Evolutionary conservation across 1,140 invertebrate genomes (phyloP).

Genomic region (Micrasema minimum): DNA sequence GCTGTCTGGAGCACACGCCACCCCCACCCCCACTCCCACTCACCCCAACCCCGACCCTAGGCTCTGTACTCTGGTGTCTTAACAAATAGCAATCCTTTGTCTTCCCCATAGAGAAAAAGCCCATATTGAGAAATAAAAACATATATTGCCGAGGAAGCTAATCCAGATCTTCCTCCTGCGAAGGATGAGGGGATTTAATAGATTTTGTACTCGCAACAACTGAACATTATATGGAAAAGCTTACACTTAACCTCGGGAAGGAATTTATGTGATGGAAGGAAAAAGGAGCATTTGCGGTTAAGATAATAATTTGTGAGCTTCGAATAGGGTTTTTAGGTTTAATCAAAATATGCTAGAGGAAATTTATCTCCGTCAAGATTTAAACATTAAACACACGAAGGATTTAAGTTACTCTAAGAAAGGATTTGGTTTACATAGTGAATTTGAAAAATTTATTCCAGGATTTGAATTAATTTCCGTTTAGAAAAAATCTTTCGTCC

Average conservation of each 20-base stretch:
- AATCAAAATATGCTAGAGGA: not conserved
- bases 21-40: not conserved
- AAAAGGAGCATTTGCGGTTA: constrained; percentile 15
- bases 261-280: constrained; percentile 14
- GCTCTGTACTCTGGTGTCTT: constrained; percentile 6
- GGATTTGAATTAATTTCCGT: no score
- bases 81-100: constrained; percentile 44
- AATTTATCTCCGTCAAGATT: not conserved
- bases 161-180: constrained; percentile 13
- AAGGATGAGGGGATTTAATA: constrained; percentile 7
- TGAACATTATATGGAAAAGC: constrained; percentile 1
- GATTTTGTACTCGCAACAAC: constrained; percentile 14
- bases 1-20: constrained; percentile 44
- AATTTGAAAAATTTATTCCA: no score
- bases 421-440: no score
- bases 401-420: no score
- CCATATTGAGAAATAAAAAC: constrained; percentile 28
- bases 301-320: constrained; percentile 16
- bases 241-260: constrained; percentile 16
- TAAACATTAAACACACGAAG: no score
- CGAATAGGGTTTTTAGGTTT: not conserved
- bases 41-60: not conserved
- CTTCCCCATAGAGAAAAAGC: constrained; percentile 11
- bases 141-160: constrained; percentile 5
- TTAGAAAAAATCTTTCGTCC: no score